phyloP scores from a whole-genome alignment of 2,888 invertebrate genomes.

The Stenoptilia bipunctidactyla region DNA sequence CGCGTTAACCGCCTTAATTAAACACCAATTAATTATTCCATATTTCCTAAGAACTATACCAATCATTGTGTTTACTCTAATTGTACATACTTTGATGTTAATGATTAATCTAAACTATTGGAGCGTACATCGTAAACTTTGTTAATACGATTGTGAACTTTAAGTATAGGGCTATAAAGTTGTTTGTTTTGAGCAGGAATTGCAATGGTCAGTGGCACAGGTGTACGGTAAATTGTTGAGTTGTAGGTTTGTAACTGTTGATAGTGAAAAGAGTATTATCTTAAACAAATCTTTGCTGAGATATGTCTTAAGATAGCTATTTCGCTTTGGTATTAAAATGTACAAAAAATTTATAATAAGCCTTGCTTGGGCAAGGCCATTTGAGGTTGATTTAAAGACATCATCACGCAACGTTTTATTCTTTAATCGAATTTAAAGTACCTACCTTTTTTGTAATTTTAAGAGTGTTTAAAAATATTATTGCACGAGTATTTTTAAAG shows the following conservation, averaged over 20 bases:
- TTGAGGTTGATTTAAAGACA: too few species aligned
- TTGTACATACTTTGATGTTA: conserved; percentile 26
- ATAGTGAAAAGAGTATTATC: conserved; percentile 20
- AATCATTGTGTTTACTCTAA: conserved; percentile 27
- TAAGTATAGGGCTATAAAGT: conserved; percentile 16
- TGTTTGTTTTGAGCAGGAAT: conserved; percentile 8
- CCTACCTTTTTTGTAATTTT: too few species aligned
- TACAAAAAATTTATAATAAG: too few species aligned
- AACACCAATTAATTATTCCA: conserved; percentile 21
- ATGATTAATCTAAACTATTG: conserved; percentile 25
- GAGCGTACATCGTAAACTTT: conserved; percentile 16
- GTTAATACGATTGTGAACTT: conserved; percentile 14
- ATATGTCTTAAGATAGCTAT: too few species aligned
- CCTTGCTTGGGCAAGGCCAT: too few species aligned
- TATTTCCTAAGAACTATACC: conserved; percentile 20
- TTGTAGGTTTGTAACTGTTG: conserved; percentile 35
- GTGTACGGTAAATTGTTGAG: conserved; percentile 33
- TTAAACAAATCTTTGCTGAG: too few species aligned
- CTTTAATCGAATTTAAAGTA: too few species aligned
- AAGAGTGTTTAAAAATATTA: too few species aligned
- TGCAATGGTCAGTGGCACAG: conserved; percentile 32
- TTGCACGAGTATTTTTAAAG: too few species aligned
- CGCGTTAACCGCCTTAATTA: conserved; percentile 3
- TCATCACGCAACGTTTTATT: too few species aligned
- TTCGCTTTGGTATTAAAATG: too few species aligned